phyloP scores from a whole-genome alignment of 2,113 vertebrate genomes.

The Hemibagrus wyckioides region DNA sequence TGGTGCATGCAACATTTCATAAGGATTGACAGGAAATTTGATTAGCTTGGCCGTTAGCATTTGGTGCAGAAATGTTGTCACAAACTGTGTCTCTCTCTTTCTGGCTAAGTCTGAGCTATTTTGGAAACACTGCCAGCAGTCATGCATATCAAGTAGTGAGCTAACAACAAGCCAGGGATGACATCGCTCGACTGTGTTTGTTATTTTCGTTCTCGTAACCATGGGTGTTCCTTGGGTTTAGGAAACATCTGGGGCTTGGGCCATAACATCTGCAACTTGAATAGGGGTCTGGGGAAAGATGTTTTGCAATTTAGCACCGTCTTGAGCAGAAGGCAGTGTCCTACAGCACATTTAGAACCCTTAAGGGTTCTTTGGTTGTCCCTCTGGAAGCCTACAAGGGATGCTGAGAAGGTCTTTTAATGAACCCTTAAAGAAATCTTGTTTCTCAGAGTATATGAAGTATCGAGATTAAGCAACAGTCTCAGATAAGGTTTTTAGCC shows the following conservation, averaged over 20 bases:
- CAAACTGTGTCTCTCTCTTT: background rate
- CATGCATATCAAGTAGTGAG: slow-evolving; percentile 11
- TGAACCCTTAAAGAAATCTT: background rate
- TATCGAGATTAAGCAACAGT: too few relatives aligned
- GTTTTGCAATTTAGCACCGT: background rate
- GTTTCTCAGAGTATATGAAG: background rate
- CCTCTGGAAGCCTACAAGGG: background rate
- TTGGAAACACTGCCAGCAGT: slow-evolving; percentile 16
- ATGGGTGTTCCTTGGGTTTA: background rate
- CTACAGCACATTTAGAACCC: background rate
- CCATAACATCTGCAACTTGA: background rate
- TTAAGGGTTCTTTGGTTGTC: background rate
- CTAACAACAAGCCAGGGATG: background rate
- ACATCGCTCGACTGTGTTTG: slow-evolving; percentile 5
- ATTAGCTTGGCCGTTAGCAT: background rate
- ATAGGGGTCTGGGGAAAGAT: background rate
- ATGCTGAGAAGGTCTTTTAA: background rate
- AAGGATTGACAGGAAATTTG: slow-evolving; percentile 8
- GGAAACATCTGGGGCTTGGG: background rate
- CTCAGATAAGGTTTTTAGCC: background rate
- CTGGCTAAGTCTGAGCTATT: background rate
- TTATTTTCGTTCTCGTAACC: slow-evolving; percentile 7
- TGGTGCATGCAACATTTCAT: background rate
- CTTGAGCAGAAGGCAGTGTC: background rate
- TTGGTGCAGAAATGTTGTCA: background rate